Base-by-base conservation (phyloP, 2,797 vertebrate species). In the Knipowitschia caucasica region DNA sequence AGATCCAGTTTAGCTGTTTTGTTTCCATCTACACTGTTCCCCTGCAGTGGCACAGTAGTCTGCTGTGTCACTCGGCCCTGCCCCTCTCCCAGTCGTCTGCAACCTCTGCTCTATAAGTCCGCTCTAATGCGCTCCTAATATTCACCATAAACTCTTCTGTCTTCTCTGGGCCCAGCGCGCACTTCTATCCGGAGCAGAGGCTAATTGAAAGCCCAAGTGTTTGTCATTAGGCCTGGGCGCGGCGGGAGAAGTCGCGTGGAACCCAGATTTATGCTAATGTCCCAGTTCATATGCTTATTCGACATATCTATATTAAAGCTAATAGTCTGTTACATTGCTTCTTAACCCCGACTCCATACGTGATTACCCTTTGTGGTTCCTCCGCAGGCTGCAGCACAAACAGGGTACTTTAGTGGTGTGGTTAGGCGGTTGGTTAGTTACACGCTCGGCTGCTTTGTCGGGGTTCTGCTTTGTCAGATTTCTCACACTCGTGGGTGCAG, bases 281-380 rank as follows among this genome's bases (percentile, higher is more conserved):
- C 78, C 78, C 87, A 86, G 90, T 91, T 93, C 96, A 99, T 98
- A 98, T 98, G 96, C 94, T 98, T 97, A 95, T 94, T 95, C 92
- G 90, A 94, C 94, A 95, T 95, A 98, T 97, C 94, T 98, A 95
- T 96, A 99, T 99, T 95, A 98, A 98, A 96, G 93, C 96, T 98
- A 99, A 99, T 99, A 96, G 95, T 93, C 94, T 98, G 96, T 99
- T 98, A 98, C 96, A 99, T 98, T 98, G 94, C 94, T 98, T 98
- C 93, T 98, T 99, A 99, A 99, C 96, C 96, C 91, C 91, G 75
- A 89, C 89, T 92, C 93, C 92, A 98, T 95, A 96, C 95, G 95
- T 96, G 95, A 98, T 99, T 99, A 98, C 94, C 93, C 96, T 94
- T 89, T 91, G 92, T 94, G 94, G 98, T 98, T 98, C 94, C 94